Base-by-base conservation (phyloP, 2,797 vertebrate genomes). In the Labroides dimidiatus region DNA sequence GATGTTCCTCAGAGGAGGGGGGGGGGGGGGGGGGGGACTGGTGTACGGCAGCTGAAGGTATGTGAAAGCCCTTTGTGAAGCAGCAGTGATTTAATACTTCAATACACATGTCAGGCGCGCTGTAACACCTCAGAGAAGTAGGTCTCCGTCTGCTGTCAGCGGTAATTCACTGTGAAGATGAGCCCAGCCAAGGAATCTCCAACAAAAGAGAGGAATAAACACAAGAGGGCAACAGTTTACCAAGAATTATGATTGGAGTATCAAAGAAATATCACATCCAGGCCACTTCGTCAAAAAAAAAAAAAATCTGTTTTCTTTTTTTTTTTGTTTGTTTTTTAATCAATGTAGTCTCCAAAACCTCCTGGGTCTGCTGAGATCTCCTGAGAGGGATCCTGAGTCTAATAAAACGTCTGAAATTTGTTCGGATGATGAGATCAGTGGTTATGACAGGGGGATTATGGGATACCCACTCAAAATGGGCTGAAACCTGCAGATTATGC, bases 211-310 rank as follows among this genome's bases (percentile, higher is more conserved):
- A 72, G 60, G 65, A 75, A 86, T 78, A 92, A 93, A 94, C 93
- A 93, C 93, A 94, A 94, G 93, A 93, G 91, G 92, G 91, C 93
- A 94, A 93, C 78, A 90, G 87, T 85, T 91, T 90, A 90, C 91
- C 84, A 92, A 70, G 76, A 87, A 91, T 90, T 64, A 33, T 33
- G 30, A 33, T 33, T 33, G 30, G 30, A 33, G 30, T 4, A 33
- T 33, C 30, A 8, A 33, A n/a, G 47, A 37, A 37, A 4, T 59
- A 77, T 86, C 64, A 84, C 66, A 87, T 81, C 59, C 80, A 87
- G 85, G 76, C 57, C 17, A 36, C 33, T 16, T 24, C 4, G 54
- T 68, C 36, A 45, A 44, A n/a, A 16, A 68, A 68, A 77, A n/a
- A n/a, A n/a, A n/a, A n/a, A n/a, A n/a, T n/a, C n/a, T n/a, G n/a